phyloP scores from a whole-genome alignment of 2,888 invertebrate genomes.

The Capitulum mitella region DNA sequence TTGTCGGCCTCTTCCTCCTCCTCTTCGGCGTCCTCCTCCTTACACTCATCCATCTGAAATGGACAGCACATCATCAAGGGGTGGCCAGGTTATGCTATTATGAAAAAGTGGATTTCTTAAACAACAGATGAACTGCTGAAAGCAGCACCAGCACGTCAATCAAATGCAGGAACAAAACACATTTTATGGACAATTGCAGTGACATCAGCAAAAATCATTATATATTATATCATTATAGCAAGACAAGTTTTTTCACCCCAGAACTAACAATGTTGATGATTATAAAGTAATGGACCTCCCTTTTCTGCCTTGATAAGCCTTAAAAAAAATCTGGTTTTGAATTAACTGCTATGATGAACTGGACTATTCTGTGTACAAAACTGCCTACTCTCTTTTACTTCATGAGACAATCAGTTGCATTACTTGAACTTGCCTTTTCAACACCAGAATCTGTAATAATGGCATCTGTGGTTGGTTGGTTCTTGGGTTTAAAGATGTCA shows the following conservation, averaged over 20 bases:
- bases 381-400: too few species aligned
- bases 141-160: too few species aligned
- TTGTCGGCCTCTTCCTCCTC: background rate
- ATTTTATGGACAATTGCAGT: background rate
- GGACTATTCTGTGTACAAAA: too few species aligned
- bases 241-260: too few species aligned
- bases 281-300: background rate
- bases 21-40: background rate
- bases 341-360: too few species aligned
- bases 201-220: background rate
- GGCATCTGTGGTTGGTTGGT: background rate
- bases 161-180: background rate
- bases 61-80: background rate
- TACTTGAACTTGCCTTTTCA: background rate
- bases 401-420: background rate
- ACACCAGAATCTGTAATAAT: background rate
- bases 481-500: background rate
- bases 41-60: background rate
- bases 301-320: background rate
- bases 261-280: background rate
- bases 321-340: background rate
- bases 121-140: background rate
- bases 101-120: background rate
- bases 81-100: background rate
- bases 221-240: background rate